A percentile compares a stretch with the other conserved stretches of the same genome.
phyloP scores from a whole-genome alignment of 64 coral and sea anemone species.

The Trachythela sp. region DNA sequence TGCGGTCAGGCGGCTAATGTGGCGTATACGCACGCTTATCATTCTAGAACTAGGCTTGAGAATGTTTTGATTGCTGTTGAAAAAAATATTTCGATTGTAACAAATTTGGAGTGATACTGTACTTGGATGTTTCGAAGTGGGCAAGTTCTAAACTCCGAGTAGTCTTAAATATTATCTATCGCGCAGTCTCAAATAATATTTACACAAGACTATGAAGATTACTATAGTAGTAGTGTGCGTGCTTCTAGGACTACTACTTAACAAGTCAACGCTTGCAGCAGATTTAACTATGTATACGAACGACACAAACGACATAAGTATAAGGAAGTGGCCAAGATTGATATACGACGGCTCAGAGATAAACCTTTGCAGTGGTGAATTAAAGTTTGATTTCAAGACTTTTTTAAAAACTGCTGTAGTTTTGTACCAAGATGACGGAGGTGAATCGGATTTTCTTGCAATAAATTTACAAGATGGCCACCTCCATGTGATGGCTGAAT shows the following conservation, averaged over 20 bases:
- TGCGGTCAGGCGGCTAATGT: background rate
- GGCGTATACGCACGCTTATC: background rate
- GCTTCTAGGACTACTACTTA: background rate
- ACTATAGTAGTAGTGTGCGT: background rate
- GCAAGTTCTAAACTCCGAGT: too few relatives aligned
- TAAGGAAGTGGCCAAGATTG: background rate
- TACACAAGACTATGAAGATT: background rate
- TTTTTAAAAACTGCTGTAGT: background rate
- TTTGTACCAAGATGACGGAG: background rate
- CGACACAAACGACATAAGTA: background rate
- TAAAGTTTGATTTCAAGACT: background rate
- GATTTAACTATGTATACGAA: background rate
- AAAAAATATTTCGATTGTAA: background rate
- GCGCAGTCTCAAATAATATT: background rate
- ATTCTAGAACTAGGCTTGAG: background rate
- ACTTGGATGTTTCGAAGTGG: too few relatives aligned
- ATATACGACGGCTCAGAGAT: background rate
- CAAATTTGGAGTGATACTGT: background rate
- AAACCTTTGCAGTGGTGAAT: background rate
- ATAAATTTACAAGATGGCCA: background rate
- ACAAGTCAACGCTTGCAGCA: background rate
- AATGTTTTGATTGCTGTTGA: background rate
- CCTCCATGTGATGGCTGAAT: background rate
- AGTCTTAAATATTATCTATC: too few relatives aligned
- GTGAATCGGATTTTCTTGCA: background rate